phyloP scores from a whole-genome alignment of 1,140 invertebrate species.

The Capitella teleta region DNA sequence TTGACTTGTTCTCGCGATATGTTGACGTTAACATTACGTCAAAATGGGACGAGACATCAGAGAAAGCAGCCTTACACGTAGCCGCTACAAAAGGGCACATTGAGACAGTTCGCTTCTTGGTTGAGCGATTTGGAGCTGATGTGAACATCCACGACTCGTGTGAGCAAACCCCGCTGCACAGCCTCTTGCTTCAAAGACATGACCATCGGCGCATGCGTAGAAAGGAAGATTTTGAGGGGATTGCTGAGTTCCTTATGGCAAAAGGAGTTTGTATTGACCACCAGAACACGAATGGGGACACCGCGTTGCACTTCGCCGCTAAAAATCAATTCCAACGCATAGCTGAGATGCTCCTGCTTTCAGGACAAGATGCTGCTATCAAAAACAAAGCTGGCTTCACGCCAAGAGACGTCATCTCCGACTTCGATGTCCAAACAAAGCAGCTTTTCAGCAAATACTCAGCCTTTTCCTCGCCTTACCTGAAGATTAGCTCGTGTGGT shows the following conservation, averaged over 20 bases:
- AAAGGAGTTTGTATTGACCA: slow-evolving; percentile 18
- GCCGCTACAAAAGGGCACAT: slow-evolving; percentile 10
- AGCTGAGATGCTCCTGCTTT: slow-evolving; percentile 7
- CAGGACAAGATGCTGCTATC: slow-evolving; percentile 8
- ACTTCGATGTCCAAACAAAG: neutral
- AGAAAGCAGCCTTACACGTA: slow-evolving; percentile 12
- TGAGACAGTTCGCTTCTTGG: slow-evolving; percentile 5
- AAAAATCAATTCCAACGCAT: slow-evolving; percentile 12
- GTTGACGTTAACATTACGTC: slow-evolving; percentile 7
- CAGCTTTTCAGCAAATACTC: slow-evolving; percentile 3
- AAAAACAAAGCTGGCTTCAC: slow-evolving; percentile 6
- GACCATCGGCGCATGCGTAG: slow-evolving; percentile 10
- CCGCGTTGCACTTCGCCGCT: slow-evolving; percentile 25
- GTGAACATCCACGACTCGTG: slow-evolving; percentile 11
- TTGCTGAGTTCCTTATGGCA: slow-evolving; percentile 4
- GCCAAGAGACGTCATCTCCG: slow-evolving; percentile 5
- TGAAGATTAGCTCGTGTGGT: too few relatives aligned
- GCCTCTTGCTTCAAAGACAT: slow-evolving; percentile 1
- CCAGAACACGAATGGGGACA: slow-evolving; percentile 22
- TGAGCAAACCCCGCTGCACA: slow-evolving; percentile 10
- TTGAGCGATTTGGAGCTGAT: slow-evolving; percentile 10
- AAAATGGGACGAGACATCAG: slow-evolving; percentile 6
- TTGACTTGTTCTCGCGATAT: slow-evolving; percentile 3
- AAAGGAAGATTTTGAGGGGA: slow-evolving; percentile 10
- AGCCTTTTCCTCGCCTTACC: neutral